phyloP scores from a whole-genome alignment of 1,140 invertebrate species.

The Mya arenaria region DNA sequence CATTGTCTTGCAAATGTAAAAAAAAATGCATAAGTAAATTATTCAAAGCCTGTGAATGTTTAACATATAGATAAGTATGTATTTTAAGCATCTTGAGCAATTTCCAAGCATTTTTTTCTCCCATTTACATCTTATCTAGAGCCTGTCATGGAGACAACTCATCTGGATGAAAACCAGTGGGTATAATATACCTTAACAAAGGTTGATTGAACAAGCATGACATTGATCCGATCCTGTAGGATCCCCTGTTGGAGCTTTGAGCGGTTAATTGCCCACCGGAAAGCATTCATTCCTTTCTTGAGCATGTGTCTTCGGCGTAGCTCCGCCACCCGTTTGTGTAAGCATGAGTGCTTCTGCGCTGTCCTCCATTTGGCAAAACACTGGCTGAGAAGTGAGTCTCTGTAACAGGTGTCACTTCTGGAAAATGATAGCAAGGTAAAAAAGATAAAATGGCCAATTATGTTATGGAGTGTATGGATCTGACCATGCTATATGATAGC shows the following conservation, averaged over 20 bases:
- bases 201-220: conserved; percentile 36
- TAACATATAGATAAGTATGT: too few relatives aligned
- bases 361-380: conserved; percentile 58
- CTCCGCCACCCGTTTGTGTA: conserved; percentile 36
- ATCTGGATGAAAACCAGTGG: too few relatives aligned
- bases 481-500: too few relatives aligned
- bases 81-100: too few relatives aligned
- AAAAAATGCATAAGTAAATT: too few relatives aligned
- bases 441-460: too few relatives aligned
- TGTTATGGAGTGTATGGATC: too few relatives aligned
- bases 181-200: conserved; percentile 62
- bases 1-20: too few relatives aligned
- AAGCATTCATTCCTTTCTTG: conserved; percentile 65
- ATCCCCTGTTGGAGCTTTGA: conserved; percentile 63
- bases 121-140: too few relatives aligned
- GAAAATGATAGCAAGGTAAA: conserved; percentile 3
- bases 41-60: too few relatives aligned
- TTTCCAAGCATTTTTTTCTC: too few relatives aligned
- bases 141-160: too few relatives aligned
- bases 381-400: conserved; percentile 26
- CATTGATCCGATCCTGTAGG: conserved; percentile 58
- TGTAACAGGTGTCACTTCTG: conserved; percentile 63
- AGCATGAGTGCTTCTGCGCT: conserved; percentile 12
- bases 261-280: conserved; percentile 66
- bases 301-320: conserved; percentile 57